These are phyloP conservation scores for Digitonthophagus gazella DNA, from an alignment of 2,888 invertebrate species.

Conservation along the genomic window DNA sequence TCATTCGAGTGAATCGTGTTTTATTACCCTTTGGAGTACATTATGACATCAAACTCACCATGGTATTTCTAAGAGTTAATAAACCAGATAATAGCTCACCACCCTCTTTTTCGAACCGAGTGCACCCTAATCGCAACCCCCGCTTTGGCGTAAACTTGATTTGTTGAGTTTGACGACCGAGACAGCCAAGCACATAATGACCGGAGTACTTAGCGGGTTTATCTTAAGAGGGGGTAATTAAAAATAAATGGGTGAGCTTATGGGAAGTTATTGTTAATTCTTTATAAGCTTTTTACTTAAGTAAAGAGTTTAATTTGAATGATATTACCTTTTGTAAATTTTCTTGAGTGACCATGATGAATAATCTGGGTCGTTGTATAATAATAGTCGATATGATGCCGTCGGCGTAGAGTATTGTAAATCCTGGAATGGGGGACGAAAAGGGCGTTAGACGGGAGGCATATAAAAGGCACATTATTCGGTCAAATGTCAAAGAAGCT, in stretches of 20 bases:
- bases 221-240: slow-evolving; percentile 3
- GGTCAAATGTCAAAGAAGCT: slow-evolving; percentile 53
- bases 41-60: slow-evolving; percentile 44
- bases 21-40: slow-evolving; percentile 42
- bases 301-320: too few relatives aligned
- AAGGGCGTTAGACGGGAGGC: slow-evolving; percentile 22
- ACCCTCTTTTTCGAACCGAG: slow-evolving; percentile 28
- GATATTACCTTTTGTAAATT: too few relatives aligned
- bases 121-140: slow-evolving; percentile 15
- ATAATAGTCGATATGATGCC: slow-evolving; percentile 25
- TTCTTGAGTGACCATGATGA: too few relatives aligned
- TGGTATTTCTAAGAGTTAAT: slow-evolving; percentile 42
- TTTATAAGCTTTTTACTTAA: too few relatives aligned
- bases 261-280: too few relatives aligned
- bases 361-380: neutral
- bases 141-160: slow-evolving; percentile 19
- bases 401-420: slow-evolving; percentile 21
- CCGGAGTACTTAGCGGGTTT: neutral
- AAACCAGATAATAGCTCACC: slow-evolving; percentile 43
- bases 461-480: slow-evolving; percentile 51
- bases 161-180: slow-evolving; percentile 20
- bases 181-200: slow-evolving; percentile 21
- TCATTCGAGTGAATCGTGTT: too few relatives aligned
- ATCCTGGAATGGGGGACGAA: neutral
- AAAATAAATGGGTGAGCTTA: neutral